Conservation (phyloP, 1,140 invertebrate species). For the Vollenhovia emeryi region DNA sequence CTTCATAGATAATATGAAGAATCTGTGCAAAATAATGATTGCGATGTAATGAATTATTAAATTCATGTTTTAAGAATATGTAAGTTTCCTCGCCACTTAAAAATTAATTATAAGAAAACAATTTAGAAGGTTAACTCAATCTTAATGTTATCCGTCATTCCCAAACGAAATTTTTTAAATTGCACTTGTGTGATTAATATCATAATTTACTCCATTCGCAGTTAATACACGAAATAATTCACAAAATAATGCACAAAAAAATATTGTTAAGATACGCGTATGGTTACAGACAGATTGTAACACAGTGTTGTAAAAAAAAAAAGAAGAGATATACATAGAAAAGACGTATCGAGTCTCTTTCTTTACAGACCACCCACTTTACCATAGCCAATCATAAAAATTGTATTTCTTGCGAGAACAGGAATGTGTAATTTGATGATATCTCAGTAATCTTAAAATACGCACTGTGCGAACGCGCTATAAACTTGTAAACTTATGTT, state of each 20-base stretch:
- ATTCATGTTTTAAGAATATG: constrained; percentile 79
- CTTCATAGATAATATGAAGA: constrained; percentile 37
- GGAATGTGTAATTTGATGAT: constrained; percentile 43
- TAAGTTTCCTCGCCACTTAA: constrained; percentile 83
- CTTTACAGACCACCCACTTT: constrained; percentile 74
- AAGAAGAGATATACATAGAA: constrained; percentile 18
- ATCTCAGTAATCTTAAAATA: constrained; percentile 45
- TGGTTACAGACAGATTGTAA: constrained; percentile 40
- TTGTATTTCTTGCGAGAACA: constrained; percentile 19
- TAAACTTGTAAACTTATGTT: constrained; percentile 37
- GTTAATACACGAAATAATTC: constrained; percentile 45
- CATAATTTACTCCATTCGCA: constrained; percentile 49
- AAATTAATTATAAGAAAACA: constrained; percentile 77
- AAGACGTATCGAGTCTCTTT: constrained; percentile 18
- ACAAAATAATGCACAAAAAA: constrained; percentile 25
- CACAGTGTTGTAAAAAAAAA: constrained; percentile 44
- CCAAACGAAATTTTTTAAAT: constrained; percentile 60
- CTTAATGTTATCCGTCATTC: constrained; percentile 70
- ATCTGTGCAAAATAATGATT: constrained; percentile 54
- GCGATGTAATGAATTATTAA: neutral
- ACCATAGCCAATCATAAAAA: constrained; percentile 63
- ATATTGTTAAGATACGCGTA: constrained; percentile 59
- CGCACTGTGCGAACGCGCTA: constrained; percentile 23
- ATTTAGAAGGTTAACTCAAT: constrained; percentile 75
- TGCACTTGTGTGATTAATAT: constrained; percentile 26